Base-by-base conservation (phyloP, 2,797 vertebrate species). In the Melanotaenia maccullochi region DNA sequence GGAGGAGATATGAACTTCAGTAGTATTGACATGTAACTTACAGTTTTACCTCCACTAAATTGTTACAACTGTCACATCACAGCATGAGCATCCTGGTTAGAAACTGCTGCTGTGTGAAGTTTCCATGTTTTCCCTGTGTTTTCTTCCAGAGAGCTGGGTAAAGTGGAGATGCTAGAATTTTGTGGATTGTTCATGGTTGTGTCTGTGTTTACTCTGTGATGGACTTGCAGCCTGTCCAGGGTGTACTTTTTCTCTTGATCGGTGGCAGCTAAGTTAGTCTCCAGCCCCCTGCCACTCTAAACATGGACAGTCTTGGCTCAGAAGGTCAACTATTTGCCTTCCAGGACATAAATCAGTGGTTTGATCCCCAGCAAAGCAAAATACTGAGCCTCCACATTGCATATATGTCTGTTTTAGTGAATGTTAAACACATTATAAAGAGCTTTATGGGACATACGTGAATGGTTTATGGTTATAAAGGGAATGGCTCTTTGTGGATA, bases 181-280 rank as follows among this genome's bases (percentile, higher is more conserved):
- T 52, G 7, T 25, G 11, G 22, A 42, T 18, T 18, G 9, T 28
- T 28, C 63, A 65, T 25, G 20, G 11, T 13, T 28, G 54, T 67
- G 6, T 20, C 11, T 56, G 55, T 16, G 51, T 66, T 42, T 40
- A 52, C 35, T 54, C 63, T 56, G 36, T 56, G 38, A 44, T 47
- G 38, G 16, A 22, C 65, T 58, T 9, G 13, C 38, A 33, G 20
- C 4, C 28, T 33, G 28, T 67, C 13, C 44, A 40, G 32, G 42
- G 54, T 57, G 25, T 24, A 22, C 24, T 13, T 8, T 33, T 20
- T 38, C 11, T 67, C 25, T 42, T 33, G 20, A 30, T 42, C 32
- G 13, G 7, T 14, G 36, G 40, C 13, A 32, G 36, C 38, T 47
- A 22, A 30, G 28, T 20, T 18, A 47, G 38, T 47, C 38, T 58